Percentiles rank a stretch among this genome's conserved stretches.
Evolutionary conservation across 2,797 vertebrate species (phyloP).

Genomic region (Chaetophractus vellerosus): DNA sequence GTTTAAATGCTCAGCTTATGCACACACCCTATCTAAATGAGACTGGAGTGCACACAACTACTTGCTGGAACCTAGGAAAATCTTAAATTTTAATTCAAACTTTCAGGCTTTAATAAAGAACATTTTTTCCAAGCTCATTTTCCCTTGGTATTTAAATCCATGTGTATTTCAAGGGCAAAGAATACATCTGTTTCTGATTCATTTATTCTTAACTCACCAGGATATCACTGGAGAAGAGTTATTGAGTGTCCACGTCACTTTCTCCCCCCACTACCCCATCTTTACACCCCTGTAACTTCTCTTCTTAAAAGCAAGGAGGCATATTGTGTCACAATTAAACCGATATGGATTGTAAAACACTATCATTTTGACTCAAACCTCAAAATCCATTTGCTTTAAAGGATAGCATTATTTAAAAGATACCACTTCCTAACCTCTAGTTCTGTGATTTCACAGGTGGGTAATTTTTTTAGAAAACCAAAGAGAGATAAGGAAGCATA

Average conservation of each 20-base stretch:
- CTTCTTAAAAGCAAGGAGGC: conserved; percentile 74
- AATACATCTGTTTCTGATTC: conserved; percentile 81
- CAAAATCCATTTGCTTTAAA: conserved; percentile 5
- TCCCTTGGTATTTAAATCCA: conserved; percentile 78
- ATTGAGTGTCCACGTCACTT: conserved; percentile 49
- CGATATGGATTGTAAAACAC: conserved; percentile 32
- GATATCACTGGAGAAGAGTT: conserved; percentile 76
- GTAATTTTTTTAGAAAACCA: not conserved
- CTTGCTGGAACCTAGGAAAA: conserved; percentile 74
- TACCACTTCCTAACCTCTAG: not conserved
- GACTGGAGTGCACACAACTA: conserved; percentile 74
- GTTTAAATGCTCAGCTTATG: conserved; percentile 64
- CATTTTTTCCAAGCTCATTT: conserved; percentile 72
- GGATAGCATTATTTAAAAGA: not conserved
- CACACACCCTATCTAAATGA: conserved; percentile 80
- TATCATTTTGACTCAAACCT: conserved; percentile 40
- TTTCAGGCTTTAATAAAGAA: conserved; percentile 73
- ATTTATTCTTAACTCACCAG: conserved; percentile 78
- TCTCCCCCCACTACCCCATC: not conserved
- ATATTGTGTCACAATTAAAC: conserved; percentile 35
- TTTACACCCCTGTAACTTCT: not conserved
- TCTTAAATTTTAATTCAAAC: conserved; percentile 78
- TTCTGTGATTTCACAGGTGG: not conserved
- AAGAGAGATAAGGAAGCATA: not conserved
- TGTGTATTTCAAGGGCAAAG: conserved; percentile 62